phyloP scores from a whole-genome alignment of 2,113 vertebrate species.

The Cavia porcellus region DNA sequence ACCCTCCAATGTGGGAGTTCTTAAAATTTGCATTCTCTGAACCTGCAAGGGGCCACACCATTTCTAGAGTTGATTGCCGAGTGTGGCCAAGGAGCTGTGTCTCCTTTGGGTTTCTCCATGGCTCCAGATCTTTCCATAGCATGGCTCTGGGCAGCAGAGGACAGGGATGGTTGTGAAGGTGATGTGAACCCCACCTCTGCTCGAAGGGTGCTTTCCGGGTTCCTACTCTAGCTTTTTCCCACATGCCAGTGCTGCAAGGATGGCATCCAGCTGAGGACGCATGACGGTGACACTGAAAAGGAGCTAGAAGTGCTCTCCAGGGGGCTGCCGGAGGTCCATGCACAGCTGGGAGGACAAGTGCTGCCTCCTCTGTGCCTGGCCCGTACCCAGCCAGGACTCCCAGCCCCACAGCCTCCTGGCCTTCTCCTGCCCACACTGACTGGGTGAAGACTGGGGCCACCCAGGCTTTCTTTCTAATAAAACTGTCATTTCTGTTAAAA shows the following conservation, averaged over 20 bases:
- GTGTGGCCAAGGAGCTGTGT: neutral
- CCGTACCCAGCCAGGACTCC: neutral
- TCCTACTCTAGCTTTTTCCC: neutral
- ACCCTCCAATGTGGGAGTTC: neutral
- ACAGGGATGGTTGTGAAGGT: accelerated
- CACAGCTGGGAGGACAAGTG: neutral
- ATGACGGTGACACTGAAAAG: neutral
- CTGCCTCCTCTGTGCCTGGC: too few relatives aligned
- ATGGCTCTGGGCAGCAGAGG: neutral
- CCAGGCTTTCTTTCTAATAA: neutral
- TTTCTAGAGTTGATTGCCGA: neutral
- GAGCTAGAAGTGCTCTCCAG: neutral
- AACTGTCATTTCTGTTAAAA: neutral
- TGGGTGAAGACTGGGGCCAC: neutral
- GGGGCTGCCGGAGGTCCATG: neutral
- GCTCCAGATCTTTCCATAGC: neutral
- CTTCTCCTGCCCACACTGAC: neutral
- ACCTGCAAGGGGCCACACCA: neutral
- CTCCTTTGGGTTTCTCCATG: neutral
- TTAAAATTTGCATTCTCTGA: neutral
- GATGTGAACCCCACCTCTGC: neutral
- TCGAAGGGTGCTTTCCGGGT: neutral
- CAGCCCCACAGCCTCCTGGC: neutral
- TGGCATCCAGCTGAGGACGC: neutral
- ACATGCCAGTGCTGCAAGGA: neutral